Evolutionary conservation across 2,797 vertebrate genomes (phyloP), one percentile per base, ranked within the genome.

Genomic region (Peromyscus eremicus): DNA sequence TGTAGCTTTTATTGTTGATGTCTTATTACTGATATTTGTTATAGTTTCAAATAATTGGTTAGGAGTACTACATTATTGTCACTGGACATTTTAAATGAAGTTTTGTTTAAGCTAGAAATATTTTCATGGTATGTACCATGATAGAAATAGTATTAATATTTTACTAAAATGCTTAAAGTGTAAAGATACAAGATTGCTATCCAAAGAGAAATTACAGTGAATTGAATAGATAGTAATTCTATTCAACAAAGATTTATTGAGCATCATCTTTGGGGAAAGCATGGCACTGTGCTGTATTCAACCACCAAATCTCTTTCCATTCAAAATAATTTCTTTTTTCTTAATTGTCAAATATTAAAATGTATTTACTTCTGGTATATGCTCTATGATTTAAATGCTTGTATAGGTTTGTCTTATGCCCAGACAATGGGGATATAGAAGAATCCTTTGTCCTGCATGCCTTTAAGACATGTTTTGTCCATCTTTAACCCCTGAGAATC

Each of bases 51-150:
- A 95, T 91, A 92, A 95, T 95, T 95, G 66, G 0, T 60, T 91
- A 60, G 16, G 43, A 96, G 89, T 95, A 89, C 11, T 88, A 94
- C 57, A 92, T 86, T 96, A 95, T 84, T 94, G 11, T 76, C 40
- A 95, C n/a, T 92, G 92, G 75, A 66, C 27, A 66, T 89, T 90
- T 97, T 70, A 76, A 95, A 73, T 94, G 19, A 62, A 70, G 83
- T 84, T 64, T 87, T 87, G 19, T 89, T 23, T 81, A 95, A 96
- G 37, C 46, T 64, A 49, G 87, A 90, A 55, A 57, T 77, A 21
- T 60, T 96, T 92, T 73, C 46, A 11, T 87, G n/a, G 13, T 13
- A 87, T 46, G 86, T 55, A 94, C 40, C 46, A 66, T 90, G 27
- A 34, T 82, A 96, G 34, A 80, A 97, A 89, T 89, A 37, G 73